phyloP scores from a whole-genome alignment of 2,113 vertebrate genomes.

The Apteryx owenii region DNA sequence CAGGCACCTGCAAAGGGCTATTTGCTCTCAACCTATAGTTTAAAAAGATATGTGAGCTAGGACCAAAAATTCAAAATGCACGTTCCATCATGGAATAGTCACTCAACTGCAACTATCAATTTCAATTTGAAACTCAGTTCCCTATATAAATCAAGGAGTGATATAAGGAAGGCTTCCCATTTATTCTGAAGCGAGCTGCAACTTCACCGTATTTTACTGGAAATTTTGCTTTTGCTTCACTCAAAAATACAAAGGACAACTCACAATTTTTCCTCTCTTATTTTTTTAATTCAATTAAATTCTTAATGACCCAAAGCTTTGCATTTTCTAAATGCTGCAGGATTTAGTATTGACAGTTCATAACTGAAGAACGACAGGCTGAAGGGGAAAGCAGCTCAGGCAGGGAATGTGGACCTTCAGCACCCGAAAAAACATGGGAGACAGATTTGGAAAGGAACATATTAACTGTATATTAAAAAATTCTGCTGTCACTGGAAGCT shows the following conservation, averaged over 20 bases:
- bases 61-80: neutral
- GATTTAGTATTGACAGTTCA: neutral
- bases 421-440: neutral
- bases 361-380: neutral
- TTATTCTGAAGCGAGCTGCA: neutral
- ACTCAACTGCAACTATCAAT: neutral
- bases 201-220: neutral
- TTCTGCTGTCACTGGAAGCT: neutral
- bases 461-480: neutral
- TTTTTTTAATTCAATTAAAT: neutral
- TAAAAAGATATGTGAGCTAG: neutral
- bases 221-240: neutral
- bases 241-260: neutral
- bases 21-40: neutral
- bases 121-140: neutral
- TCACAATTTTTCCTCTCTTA: neutral
- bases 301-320: neutral
- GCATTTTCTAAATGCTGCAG: neutral
- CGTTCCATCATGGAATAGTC: neutral
- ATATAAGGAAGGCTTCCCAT: neutral
- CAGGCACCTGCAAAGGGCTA: neutral
- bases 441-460: neutral
- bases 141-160: neutral
- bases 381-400: neutral
- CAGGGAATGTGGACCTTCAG: neutral